phyloP scores from a whole-genome alignment of 2,113 vertebrate species.

The Aspiorhynchus laticeps region DNA sequence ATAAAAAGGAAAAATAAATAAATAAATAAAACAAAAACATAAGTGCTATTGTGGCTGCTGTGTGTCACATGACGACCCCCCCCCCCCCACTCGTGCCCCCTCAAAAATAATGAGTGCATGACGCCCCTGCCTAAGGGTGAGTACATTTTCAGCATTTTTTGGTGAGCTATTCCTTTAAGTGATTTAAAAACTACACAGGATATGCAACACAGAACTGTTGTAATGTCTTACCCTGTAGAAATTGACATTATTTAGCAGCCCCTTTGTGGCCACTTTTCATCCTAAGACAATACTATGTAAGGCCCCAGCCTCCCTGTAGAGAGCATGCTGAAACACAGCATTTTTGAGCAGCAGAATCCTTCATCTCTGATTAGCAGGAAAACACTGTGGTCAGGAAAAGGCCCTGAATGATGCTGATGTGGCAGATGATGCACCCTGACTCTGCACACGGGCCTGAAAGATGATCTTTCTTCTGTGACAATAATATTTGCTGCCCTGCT shows the following conservation, averaged over 20 bases:
- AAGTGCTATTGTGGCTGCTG: no score
- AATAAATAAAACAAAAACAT: no score
- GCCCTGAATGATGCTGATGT: slow-evolving; percentile 31
- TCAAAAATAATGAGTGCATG: no score
- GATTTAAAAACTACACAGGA: not conserved
- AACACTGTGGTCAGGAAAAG: slow-evolving; percentile 18
- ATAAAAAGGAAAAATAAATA: no score
- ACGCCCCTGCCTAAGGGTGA: not conserved
- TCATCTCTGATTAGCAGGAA: slow-evolving; percentile 25
- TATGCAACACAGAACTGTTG: not conserved
- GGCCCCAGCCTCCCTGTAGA: not conserved
- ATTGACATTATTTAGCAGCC: not conserved
- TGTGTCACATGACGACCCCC: no score
- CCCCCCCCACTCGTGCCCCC: no score
- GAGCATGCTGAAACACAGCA: not conserved
- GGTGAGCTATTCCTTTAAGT: not conserved
- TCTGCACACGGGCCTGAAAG: slow-evolving; percentile 15
- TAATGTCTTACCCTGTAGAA: not conserved
- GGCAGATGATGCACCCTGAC: slow-evolving; percentile 24
- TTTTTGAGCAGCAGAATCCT: not conserved
- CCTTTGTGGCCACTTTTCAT: not conserved
- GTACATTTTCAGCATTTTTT: not conserved
- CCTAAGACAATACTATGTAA: not conserved
- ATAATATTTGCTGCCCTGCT: not conserved
- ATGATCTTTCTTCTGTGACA: slow-evolving; percentile 30